Evolutionary conservation across 2,888 invertebrate genomes (phyloP).

Genomic region (Drosophila koepferae): DNA sequence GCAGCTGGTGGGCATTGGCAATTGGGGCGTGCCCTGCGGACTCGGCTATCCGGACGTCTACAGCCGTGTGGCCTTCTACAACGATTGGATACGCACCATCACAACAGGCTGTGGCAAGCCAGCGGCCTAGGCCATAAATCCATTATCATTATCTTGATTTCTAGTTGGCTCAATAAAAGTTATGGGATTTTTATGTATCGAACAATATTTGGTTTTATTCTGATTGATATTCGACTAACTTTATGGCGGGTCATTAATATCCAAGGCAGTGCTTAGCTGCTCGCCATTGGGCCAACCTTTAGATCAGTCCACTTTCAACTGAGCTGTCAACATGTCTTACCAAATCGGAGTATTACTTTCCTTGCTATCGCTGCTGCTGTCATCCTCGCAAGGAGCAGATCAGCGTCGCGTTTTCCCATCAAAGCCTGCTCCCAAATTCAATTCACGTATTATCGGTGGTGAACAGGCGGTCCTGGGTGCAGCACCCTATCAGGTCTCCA

Average conservation of each 20-base stretch:
- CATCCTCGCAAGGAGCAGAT: conserved; percentile 28
- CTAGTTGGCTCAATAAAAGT: conserved; percentile 48
- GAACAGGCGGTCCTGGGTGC: conserved; percentile 54
- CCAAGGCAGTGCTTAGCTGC: conserved; percentile 44
- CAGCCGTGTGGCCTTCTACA: conserved; percentile 72
- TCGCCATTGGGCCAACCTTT: conserved; percentile 12
- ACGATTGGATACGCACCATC: conserved; percentile 76
- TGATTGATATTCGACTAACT: conserved; percentile 47
- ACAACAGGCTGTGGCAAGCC: conserved; percentile 52
- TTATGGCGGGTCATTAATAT: conserved; percentile 69
- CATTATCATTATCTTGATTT: conserved; percentile 34
- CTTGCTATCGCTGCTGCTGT: conserved; percentile 28
- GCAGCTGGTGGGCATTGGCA: conserved; percentile 74
- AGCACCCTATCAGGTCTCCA: conserved; percentile 83
- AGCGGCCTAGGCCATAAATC: conserved; percentile 30
- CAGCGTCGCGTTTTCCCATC: conserved; percentile 41
- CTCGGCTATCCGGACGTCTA: conserved; percentile 78
- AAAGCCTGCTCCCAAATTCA: conserved; percentile 14
- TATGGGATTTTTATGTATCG: conserved; percentile 59
- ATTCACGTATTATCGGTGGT: conserved; percentile 77
- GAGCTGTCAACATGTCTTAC: conserved; percentile 57
- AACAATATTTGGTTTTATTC: conserved; percentile 35
- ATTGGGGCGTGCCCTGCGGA: conserved; percentile 82
- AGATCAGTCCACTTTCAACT: conserved; percentile 58
- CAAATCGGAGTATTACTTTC: conserved; percentile 28